Base-by-base conservation (phyloP, 2,888 invertebrate species). In the Callinectes sapidus region DNA sequence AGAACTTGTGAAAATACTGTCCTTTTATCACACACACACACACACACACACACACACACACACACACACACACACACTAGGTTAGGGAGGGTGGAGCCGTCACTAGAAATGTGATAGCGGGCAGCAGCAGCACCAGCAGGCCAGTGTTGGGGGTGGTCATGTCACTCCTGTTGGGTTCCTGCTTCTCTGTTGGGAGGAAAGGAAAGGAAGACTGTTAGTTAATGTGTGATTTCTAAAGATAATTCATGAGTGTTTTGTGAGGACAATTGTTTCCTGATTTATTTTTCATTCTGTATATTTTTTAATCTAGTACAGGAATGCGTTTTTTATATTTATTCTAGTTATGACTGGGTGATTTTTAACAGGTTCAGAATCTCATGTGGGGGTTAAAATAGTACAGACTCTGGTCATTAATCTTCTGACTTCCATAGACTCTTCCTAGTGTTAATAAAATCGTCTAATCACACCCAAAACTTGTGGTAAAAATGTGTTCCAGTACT, bases 111-210 rank as follows among this genome's bases (percentile, higher is more conserved):
- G 35, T 13, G 32, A 32, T 35, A 16, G 35, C 81, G 35, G 81
- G 35, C 81, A 81, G 81, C 35, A 81, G 81, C 14, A 35, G 81
- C 35, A 81, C 14, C 35, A 81, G 32, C 81, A 81, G 81, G 81
- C 32, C 81, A 2, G 16, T 35, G 16, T 81, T 35, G 32, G 10
- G 81, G 32, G 14, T 32, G 81, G 32, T 81, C 81, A 32, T 16
- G 10, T 81, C 32, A 81, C 81, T 32, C 35, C 81, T 35, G 35
- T 32, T 81, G 13, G 32, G 13, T 35, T 8, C 35, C 14, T 32
- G 14, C 35, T 32, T 32, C 32, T 81, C 81, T 35, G 35, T 32
- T 14, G 81, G 39, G 39, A n/a, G n/a, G 2, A 39, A 39, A 16
- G 32, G 32, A 35, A 35, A 16, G 35, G 32, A 13, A 71, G 23